phyloP scores from a whole-genome alignment of 2,797 vertebrate species.

The Pangasius mekongensis region DNA sequence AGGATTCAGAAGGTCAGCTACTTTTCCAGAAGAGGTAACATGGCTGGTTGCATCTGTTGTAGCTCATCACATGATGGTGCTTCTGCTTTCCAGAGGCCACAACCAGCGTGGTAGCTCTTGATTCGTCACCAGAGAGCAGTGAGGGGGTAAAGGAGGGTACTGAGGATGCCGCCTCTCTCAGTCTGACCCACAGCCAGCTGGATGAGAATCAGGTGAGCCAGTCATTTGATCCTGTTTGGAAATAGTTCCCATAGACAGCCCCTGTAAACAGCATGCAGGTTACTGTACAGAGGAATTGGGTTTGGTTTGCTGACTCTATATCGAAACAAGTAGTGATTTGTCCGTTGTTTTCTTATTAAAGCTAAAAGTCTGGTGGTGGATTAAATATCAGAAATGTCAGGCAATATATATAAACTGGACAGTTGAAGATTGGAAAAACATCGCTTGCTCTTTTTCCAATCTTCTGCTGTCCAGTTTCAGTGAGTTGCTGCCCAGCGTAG shows the following conservation, averaged over 20 bases:
- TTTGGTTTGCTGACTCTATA: neutral
- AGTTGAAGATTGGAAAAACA: neutral
- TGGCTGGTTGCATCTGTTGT: slow-evolving; percentile 29
- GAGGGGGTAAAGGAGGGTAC: slow-evolving; percentile 65
- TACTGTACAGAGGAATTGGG: slow-evolving; percentile 57
- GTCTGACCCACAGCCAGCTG: slow-evolving; percentile 24
- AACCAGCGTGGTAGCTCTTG: slow-evolving; percentile 52
- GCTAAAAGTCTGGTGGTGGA: neutral
- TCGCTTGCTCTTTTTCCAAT: neutral
- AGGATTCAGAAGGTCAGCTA: slow-evolving; percentile 61
- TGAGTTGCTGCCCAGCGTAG: neutral
- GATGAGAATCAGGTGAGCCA: slow-evolving; percentile 68
- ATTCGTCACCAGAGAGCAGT: slow-evolving; percentile 66
- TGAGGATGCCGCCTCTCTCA: slow-evolving; percentile 62
- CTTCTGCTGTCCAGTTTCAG: neutral
- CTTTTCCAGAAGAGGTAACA: slow-evolving; percentile 23
- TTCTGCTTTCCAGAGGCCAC: slow-evolving; percentile 65
- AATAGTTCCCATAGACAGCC: slow-evolving; percentile 57
- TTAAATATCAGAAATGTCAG: slow-evolving; percentile 1
- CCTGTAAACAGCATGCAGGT: neutral
- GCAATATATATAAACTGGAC: neutral
- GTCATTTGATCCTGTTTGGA: slow-evolving; percentile 34
- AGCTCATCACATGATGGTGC: slow-evolving; percentile 12
- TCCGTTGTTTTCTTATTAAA: neutral
- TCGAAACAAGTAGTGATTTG: neutral